Evolutionary conservation across 2,888 invertebrate genomes (phyloP).

Genomic region (Auanema sp.): DNA sequence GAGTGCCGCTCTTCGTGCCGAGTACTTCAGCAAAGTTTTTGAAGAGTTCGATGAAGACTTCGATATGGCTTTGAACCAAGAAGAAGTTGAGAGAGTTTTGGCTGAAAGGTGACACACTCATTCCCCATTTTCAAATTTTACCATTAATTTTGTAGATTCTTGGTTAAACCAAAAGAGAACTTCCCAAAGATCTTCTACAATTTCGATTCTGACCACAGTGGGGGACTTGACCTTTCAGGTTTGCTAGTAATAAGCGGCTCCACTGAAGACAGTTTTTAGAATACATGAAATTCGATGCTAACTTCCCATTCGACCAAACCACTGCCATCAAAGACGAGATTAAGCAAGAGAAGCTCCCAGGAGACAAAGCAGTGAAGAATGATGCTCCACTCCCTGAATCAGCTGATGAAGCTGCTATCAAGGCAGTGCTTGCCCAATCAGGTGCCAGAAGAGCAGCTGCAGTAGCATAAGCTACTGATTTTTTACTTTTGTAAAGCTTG

Average conservation of each 20-base stretch:
- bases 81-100: constrained; percentile 49
- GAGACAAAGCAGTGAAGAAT: constrained; percentile 3
- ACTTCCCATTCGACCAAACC: constrained; percentile 53
- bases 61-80: constrained; percentile 45
- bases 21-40: constrained; percentile 58
- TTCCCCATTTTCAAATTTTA: neutral
- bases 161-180: constrained; percentile 51
- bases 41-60: constrained; percentile 55
- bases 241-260: neutral
- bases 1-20: constrained; percentile 44
- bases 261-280: constrained; percentile 25
- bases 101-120: constrained; percentile 26
- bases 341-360: constrained; percentile 12
- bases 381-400: constrained; percentile 4
- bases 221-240: constrained; percentile 41
- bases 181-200: constrained; percentile 51
- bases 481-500: too few relatives aligned
- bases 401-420: constrained; percentile 35
- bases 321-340: constrained; percentile 33
- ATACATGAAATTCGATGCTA: constrained; percentile 53
- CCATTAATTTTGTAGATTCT: constrained; percentile 29
- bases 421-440: constrained; percentile 38
- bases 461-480: too few relatives aligned
- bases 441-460: constrained; percentile 9
- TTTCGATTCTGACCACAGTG: constrained; percentile 52